Base-by-base conservation (phyloP, 2,888 invertebrate genomes). In the Temnothorax rugatulus region DNA sequence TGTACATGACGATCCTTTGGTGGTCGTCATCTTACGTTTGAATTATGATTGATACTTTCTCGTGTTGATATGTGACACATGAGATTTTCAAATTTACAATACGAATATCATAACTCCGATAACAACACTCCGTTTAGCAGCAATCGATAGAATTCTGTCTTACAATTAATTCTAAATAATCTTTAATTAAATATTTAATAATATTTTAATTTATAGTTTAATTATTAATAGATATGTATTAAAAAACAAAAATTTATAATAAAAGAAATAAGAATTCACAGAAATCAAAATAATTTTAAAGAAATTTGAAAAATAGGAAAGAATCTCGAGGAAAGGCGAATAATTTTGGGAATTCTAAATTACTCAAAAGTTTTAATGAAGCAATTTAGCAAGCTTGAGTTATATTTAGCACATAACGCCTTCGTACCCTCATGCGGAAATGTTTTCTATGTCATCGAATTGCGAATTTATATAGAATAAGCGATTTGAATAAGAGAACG, bases 381-480 rank as follows among this genome's bases (percentile, higher is more conserved):
- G 11, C 21, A 11, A 75, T 11, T 34, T 21, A 25, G 8, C 3
- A 59, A 29, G 29, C 4, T 41, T 25, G 21, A 47, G 25, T 29
- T 74, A 41, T n/a, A 15, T 29, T 29, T 44, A 29, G 47, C n/a
- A 47, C 18, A 29, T 29, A 34, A 76, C 38, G 38, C 21, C 38
- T 52, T 38, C 21, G 50, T 63, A 34, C n/a, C 21, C 52, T 74
- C 8, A 15, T 21, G 21, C 21, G 34, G 63, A 63, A 63, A 76
- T 63, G 29, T 29, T 3, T 29, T 29, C 3, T 29, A 29, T 29
- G 29, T 75, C 15, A 21, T 61, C 15, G 18, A 75, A 57, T 57
- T 29, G 41, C 15, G 4, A 73, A 75, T 75, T 47, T 47, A n/a
- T n/a, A 47, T 29, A 34, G 15, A 75, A 47, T 75, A 4, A 50